Percentiles rank a stretch among this genome's conserved stretches.
phyloP scores from a whole-genome alignment of 2,797 vertebrate genomes.

The Sebastes minor region DNA sequence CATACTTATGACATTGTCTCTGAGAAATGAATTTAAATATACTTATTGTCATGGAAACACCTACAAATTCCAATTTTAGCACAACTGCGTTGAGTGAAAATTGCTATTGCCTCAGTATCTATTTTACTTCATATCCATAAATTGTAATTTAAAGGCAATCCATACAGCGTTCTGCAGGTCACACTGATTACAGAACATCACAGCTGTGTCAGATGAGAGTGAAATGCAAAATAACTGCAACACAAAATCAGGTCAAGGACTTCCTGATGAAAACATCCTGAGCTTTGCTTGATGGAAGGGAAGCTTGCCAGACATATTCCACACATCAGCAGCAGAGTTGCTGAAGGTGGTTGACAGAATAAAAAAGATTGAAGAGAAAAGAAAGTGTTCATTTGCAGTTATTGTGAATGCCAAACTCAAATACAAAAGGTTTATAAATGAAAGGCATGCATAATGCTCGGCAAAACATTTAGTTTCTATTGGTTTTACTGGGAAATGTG shows the following conservation, averaged over 20 bases:
- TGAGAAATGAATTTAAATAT: neutral
- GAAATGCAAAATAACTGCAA: constrained; percentile 18
- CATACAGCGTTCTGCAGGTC: constrained; percentile 2
- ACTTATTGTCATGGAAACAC: neutral
- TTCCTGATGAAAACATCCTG: constrained; percentile 17
- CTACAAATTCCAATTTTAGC: neutral
- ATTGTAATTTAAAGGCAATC: constrained; percentile 4
- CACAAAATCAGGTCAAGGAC: constrained; percentile 43
- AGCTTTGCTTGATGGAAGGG: neutral
- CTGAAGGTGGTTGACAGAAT: neutral
- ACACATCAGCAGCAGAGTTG: neutral
- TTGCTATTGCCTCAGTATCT: neutral
- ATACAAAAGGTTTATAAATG: neutral
- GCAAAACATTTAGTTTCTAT: neutral
- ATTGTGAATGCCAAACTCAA: neutral
- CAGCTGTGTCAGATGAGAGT: constrained; percentile 16
- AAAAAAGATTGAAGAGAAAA: neutral
- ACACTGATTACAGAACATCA: constrained; percentile 20
- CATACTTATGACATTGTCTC: neutral
- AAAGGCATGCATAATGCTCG: neutral
- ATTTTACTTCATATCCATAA: neutral
- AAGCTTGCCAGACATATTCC: constrained; percentile 9
- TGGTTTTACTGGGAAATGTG: neutral
- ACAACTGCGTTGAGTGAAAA: neutral
- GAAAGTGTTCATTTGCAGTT: neutral